Base-by-base conservation (phyloP, 2,113 vertebrate genomes). In the Nestor notabilis region DNA sequence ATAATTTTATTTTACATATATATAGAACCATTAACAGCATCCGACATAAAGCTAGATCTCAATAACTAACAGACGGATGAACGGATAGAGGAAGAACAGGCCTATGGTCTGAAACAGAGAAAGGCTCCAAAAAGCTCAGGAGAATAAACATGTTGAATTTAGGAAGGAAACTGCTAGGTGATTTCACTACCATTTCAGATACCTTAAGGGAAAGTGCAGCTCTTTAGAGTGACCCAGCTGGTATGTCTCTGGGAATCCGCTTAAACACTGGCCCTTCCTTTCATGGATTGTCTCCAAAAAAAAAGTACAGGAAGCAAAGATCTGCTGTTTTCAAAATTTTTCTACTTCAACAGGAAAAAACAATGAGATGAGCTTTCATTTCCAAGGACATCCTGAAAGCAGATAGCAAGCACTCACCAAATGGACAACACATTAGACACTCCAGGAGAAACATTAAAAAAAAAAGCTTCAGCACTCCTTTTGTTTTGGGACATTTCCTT, bases 311-410 rank as follows among this genome's bases (percentile, higher is more conserved):
- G 64, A 72, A 79, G 58, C 16, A 64, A 87, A 56, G 44, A 53
- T 81, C 14, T 89, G 46, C 41, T 71, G 55, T 3, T 89, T 95
- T 75, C 35, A 16, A 70, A 78, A 35, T 86, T 71, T 68, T 27
- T 16, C 52, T 88, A 1, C 55, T 74, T 94, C 16, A 90, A 74
- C 56, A 86, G 72, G 65, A 92, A 97, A 92, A 90, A 95, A 68
- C 64, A 75, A 5, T 17, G 33, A 79, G 21, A 27, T 50, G 3
- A 13, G 43, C 29, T 77, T 16, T 65, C 21, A 18, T 50, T 87
- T 87, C 56, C 81, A 49, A 69, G 60, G 76, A 71, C 65, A 85
- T 55, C 24, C 52, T 84, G 61, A 74, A 41, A 74, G 46, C 82
- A 83, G 46, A n/a, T 29, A 88, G 75, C 24, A 89, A 85, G 44